These are phyloP conservation scores for Meloe dianella DNA, from an alignment of 2,888 invertebrate genomes.

Conservation along the genomic window DNA sequence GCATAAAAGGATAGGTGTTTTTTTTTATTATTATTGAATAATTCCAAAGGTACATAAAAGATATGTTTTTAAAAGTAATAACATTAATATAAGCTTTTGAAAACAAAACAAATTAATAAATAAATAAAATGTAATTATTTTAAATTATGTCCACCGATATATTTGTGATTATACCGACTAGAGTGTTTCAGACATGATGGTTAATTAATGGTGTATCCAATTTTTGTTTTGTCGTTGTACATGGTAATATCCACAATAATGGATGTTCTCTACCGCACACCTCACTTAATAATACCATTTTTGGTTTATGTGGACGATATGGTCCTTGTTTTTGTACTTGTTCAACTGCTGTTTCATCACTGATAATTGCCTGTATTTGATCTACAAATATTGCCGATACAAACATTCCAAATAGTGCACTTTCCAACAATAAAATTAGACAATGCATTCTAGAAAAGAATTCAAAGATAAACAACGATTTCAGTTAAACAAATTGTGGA, in stretches of 20 bases:
- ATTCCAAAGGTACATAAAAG: background rate
- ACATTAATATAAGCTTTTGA: slow-evolving; percentile 8
- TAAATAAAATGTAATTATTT: background rate
- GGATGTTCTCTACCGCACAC: slow-evolving; percentile 81
- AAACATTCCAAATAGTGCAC: slow-evolving; percentile 85
- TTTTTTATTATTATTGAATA: slow-evolving; percentile 13
- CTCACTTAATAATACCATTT: slow-evolving; percentile 72
- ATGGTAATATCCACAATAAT: slow-evolving; percentile 74
- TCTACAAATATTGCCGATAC: slow-evolving; percentile 86
- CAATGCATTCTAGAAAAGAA: slow-evolving; percentile 75
- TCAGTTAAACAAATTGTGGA: slow-evolving; percentile 12
- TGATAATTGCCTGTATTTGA: slow-evolving; percentile 82
- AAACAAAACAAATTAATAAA: background rate
- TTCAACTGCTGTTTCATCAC: slow-evolving; percentile 85
- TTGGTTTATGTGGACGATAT: slow-evolving; percentile 68
- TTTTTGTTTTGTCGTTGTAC: slow-evolving; percentile 56
- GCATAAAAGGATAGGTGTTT: slow-evolving; percentile 5
- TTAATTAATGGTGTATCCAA: slow-evolving; percentile 55
- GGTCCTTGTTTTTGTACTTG: slow-evolving; percentile 74
- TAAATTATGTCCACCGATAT: background rate
- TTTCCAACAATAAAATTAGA: slow-evolving; percentile 80
- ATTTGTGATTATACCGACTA: background rate
- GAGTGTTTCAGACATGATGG: slow-evolving; percentile 55
- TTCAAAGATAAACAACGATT: too few relatives aligned
- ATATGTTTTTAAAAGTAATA: background rate